Conservation (phyloP, 2,797 vertebrate genomes). For the Cyprinodon diabolis region DNA sequence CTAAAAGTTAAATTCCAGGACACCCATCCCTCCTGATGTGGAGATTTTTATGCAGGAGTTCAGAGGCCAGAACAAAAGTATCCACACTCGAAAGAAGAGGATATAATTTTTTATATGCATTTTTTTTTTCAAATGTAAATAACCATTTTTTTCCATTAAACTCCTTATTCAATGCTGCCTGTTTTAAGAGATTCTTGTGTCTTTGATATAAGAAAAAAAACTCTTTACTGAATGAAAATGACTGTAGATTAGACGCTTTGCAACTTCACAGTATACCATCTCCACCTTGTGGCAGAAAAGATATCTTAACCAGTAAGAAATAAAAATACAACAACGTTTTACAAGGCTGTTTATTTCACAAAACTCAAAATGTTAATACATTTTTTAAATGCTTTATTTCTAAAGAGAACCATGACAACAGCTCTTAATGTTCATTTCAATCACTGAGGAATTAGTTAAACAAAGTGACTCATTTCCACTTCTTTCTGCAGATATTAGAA, state of each 20-base stretch:
- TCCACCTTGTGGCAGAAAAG: slow-evolving; percentile 58
- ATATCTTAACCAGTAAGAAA: background rate
- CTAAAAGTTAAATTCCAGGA: background rate
- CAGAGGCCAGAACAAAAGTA: too few species aligned
- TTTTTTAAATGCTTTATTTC: background rate
- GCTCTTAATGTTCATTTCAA: background rate
- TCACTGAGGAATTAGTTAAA: background rate
- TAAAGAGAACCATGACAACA: background rate
- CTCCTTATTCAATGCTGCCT: background rate
- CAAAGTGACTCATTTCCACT: background rate
- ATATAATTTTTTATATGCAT: background rate
- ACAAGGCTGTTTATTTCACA: background rate
- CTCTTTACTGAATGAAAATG: background rate
- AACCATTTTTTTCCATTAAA: background rate
- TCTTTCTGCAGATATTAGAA: background rate
- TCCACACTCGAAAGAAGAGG: too few species aligned
- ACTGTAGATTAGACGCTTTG: background rate
- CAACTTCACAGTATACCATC: slow-evolving; percentile 12
- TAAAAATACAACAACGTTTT: background rate
- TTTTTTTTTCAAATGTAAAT: background rate
- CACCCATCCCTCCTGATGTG: too few species aligned
- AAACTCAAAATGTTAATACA: background rate
- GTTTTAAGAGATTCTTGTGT: background rate
- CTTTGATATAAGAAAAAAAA: background rate
- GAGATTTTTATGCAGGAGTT: too few species aligned